These are phyloP conservation scores for Drosophila oshimai DNA, from an alignment of 1,140 invertebrate genomes.

Conservation along the genomic window DNA sequence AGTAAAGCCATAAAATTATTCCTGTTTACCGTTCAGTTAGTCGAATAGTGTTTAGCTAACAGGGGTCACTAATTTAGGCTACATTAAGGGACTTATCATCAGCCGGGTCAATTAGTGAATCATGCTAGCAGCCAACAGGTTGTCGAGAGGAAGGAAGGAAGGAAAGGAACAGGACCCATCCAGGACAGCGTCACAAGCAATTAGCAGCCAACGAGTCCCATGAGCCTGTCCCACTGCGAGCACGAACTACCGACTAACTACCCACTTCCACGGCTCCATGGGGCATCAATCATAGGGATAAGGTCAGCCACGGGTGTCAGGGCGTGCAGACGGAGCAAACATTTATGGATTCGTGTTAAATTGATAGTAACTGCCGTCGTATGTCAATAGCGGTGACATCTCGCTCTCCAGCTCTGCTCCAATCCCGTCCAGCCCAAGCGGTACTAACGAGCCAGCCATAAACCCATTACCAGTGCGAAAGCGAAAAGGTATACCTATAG, in stretches of 20 bases:
- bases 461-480: constrained; percentile 54
- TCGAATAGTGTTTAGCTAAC: background rate
- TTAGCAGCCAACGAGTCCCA: constrained; percentile 27
- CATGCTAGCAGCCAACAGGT: constrained; percentile 30
- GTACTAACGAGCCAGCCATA: constrained; percentile 53
- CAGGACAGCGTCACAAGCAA: constrained; percentile 23
- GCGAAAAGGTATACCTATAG: constrained; percentile 10
- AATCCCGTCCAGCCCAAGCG: constrained; percentile 7
- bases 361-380: constrained; percentile 61
- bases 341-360: constrained; percentile 64
- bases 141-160: background rate
- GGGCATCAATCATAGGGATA: constrained; percentile 71
- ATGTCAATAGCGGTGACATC: constrained; percentile 51
- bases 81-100: background rate
- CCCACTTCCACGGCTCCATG: constrained; percentile 11
- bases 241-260: background rate
- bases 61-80: background rate
- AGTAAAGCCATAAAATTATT: background rate
- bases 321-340: constrained; percentile 7
- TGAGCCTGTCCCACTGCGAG: constrained; percentile 9
- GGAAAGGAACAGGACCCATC: background rate
- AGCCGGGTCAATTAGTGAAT: constrained; percentile 9
- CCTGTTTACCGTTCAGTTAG: background rate
- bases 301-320: constrained; percentile 15
- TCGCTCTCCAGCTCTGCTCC: background rate